Evolutionary conservation across 92 coral and sea anemone species (phyloP).

Genomic region (Chrysogorgia sp.): DNA sequence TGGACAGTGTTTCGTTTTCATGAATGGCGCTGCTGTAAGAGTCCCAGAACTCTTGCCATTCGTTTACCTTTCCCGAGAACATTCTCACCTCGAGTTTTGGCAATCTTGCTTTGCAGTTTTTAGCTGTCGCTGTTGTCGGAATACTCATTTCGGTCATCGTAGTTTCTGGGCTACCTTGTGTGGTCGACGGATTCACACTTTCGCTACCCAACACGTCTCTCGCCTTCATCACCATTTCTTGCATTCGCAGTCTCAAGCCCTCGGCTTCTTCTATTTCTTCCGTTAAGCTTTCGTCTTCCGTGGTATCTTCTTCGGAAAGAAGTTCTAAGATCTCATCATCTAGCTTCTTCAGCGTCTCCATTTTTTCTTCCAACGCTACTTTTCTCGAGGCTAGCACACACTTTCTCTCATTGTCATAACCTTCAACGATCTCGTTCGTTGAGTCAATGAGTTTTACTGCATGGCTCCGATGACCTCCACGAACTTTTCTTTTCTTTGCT

Average conservation of each 20-base stretch:
- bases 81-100: conserved; percentile 29
- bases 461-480: no score
- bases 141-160: not conserved
- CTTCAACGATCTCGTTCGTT: no score
- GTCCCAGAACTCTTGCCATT: conserved; percentile 69
- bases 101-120: not conserved
- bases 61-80: conserved; percentile 48
- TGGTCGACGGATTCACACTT: no score
- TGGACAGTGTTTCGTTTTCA: conserved; percentile 45
- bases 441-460: no score
- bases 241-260: no score
- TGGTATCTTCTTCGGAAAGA: conserved; percentile 5
- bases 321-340: conserved; percentile 36
- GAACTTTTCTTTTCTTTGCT: no score
- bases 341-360: conserved; percentile 34
- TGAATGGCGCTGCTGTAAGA: conserved; percentile 58
- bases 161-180: no score
- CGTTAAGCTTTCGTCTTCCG: conserved; percentile 15
- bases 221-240: no score
- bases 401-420: no score
- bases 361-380: conserved; percentile 44
- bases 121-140: not conserved
- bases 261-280: conserved; percentile 13
- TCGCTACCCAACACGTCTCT: no score
- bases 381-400: no score